These are phyloP conservation scores for Syngnathus typhle DNA, from an alignment of 2,113 vertebrate genomes.

Conservation along the genomic window DNA sequence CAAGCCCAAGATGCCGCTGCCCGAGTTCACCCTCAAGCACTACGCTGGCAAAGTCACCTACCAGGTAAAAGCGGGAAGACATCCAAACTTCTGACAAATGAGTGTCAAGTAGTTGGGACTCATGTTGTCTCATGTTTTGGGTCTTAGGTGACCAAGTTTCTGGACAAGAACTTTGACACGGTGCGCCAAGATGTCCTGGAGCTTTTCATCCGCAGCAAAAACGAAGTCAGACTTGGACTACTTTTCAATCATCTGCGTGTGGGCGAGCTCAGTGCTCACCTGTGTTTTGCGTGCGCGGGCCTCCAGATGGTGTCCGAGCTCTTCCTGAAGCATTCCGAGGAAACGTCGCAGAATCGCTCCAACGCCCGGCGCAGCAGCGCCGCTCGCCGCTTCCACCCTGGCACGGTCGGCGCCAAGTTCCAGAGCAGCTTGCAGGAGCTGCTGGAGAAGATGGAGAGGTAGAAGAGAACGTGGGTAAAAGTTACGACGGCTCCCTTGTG, in stretches of 20 bases:
- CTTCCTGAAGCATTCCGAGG: slow-evolving; percentile 81
- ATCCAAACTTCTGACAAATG: too few relatives aligned
- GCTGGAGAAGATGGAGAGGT: slow-evolving; percentile 94
- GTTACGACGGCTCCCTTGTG: slow-evolving; percentile 2
- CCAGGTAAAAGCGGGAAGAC: slow-evolving; percentile 70
- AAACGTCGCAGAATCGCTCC: slow-evolving; percentile 76
- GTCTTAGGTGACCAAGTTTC: slow-evolving; percentile 87
- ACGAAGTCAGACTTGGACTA: slow-evolving; percentile 69
- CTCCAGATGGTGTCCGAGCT: slow-evolving; percentile 85
- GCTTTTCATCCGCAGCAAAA: slow-evolving; percentile 86
- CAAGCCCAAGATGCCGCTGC: slow-evolving; percentile 95
- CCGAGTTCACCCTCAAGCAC: slow-evolving; percentile 93
- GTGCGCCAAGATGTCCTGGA: slow-evolving; percentile 94
- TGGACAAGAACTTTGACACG: slow-evolving; percentile 94
- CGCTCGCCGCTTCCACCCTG: slow-evolving; percentile 80
- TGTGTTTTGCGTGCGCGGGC: slow-evolving; percentile 15
- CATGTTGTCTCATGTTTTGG: slow-evolving; percentile 2
- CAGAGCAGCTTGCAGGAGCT: slow-evolving; percentile 91
- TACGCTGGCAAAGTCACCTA: slow-evolving; percentile 95
- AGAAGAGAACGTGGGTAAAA: not conserved
- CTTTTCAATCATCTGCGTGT: not conserved
- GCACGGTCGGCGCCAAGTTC: slow-evolving; percentile 89
- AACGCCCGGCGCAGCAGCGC: slow-evolving; percentile 77
- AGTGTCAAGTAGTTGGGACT: too few relatives aligned
- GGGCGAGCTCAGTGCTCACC: not conserved